Conservation (phyloP, 2,797 vertebrate species). For the Poecilia picta region DNA sequence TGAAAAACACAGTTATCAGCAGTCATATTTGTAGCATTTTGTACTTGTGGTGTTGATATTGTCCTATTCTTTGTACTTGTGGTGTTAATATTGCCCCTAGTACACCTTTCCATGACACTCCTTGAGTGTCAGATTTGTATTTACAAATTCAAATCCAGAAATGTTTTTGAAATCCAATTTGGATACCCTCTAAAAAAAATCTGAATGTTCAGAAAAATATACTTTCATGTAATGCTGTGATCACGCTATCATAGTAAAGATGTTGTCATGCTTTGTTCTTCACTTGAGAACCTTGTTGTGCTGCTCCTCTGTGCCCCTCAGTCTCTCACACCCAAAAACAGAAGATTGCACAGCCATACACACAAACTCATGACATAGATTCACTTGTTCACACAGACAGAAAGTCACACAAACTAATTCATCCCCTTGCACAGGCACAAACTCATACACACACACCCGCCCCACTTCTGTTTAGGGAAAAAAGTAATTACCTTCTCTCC, state of each 20-base stretch:
- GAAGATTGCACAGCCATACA: slow-evolving; percentile 31
- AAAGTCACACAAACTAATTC: slow-evolving; percentile 46
- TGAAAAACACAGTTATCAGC: background rate
- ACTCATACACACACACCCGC: slow-evolving; percentile 55
- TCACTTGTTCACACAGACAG: slow-evolving; percentile 36
- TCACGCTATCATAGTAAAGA: slow-evolving; percentile 21
- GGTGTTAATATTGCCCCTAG: background rate
- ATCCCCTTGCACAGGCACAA: slow-evolving; percentile 45
- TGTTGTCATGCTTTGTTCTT: slow-evolving; percentile 30
- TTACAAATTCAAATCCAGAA: slow-evolving; percentile 17
- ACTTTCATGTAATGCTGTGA: background rate
- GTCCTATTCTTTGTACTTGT: background rate
- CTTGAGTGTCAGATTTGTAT: background rate
- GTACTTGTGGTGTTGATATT: background rate
- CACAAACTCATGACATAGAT: slow-evolving; percentile 51
- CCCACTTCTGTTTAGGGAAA: slow-evolving; percentile 82
- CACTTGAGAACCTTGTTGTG: slow-evolving; percentile 40
- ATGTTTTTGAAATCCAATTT: background rate
- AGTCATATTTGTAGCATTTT: background rate
- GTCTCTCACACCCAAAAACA: slow-evolving; percentile 41
- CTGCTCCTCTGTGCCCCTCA: slow-evolving; percentile 17
- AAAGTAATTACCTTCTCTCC: slow-evolving; percentile 84
- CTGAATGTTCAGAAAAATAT: background rate
- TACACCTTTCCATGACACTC: slow-evolving; percentile 1
- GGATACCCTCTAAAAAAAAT: background rate